Evolutionary conservation across 1,140 invertebrate genomes (phyloP), one percentile per base, ranked within the genome.

Genomic region (Hylaeus anthracinus): DNA sequence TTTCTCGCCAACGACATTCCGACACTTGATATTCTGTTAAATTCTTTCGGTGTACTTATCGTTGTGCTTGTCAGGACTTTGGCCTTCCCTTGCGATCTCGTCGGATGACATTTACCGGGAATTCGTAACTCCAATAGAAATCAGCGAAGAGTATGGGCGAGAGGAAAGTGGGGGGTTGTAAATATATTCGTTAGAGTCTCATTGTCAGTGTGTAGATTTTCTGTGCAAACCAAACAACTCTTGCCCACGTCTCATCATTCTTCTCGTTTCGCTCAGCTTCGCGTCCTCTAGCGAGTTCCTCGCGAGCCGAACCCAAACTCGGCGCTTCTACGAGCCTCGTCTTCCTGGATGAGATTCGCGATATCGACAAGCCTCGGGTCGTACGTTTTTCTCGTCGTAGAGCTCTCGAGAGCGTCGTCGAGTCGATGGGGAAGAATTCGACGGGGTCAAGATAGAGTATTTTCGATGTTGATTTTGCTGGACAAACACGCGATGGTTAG

Each of bases 171-270:
- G 15, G 66, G 55, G 69, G 6, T 76, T 85, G 65, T 84, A 73
- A 39, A 69, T 72, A 41, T 85, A 39, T 43, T 41, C 79, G 65
- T 77, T 41, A 67, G 79, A 77, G 79, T 81, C 56, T 81, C 58
- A 39, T 64, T 64, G 61, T 64, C 39, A 43, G 39, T 65, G 84
- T 86, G 72, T 73, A 43, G 63, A 75, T 86, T 66, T 26, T 97
- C 96, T 97, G 96, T 92, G 96, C 97, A 94, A 95, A 93, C 92
- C 93, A 94, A 26, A 91, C 90, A 90, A 81, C 84, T 89, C 86
- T 91, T 90, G 88, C 90, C 91, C 89, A 92, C 90, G 72, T 81
- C 78, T 74, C 70, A 81, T 87, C 73, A 71, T 45, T 41, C 55
- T 53, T 41, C 26, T 43, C n/a, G 15, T 69, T 14, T 69, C 9